These are phyloP conservation scores for Rhogogaster chlorosoma DNA, from an alignment of 2,888 invertebrate genomes.

Conservation along the genomic window DNA sequence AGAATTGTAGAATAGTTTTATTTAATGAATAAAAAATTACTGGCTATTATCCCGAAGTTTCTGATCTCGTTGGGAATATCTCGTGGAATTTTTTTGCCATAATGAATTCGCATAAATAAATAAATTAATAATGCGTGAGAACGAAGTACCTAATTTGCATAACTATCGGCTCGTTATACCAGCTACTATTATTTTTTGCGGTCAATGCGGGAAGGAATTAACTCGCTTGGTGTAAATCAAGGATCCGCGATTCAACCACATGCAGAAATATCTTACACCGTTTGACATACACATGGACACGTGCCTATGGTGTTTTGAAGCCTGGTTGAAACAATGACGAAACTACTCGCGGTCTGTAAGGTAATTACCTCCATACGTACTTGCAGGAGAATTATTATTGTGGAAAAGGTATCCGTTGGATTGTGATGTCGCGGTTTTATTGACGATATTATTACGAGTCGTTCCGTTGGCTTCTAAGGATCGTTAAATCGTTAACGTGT, in stretches of 20 bases:
- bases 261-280: not conserved
- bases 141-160: constrained; percentile 10
- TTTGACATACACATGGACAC: not conserved
- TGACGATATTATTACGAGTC: constrained; percentile 22
- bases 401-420: not conserved
- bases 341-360: constrained; percentile 18
- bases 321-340: constrained; percentile 6
- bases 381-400: not conserved
- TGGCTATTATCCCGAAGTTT: not conserved
- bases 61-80: not conserved
- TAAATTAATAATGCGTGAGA: constrained; percentile 5
- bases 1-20: not conserved
- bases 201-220: constrained; percentile 1
- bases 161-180: constrained; percentile 9
- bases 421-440: constrained; percentile 29
- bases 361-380: not conserved
- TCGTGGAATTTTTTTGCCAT: not conserved
- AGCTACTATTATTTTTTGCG: not conserved
- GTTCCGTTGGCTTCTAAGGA: not conserved
- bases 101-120: not conserved
- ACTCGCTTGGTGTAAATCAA: constrained; percentile 24
- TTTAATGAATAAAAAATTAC: not conserved
- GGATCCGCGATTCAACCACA: not conserved
- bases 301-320: not conserved
- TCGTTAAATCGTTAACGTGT: constrained; percentile 28